Base-by-base conservation (phyloP, 1,140 invertebrate genomes). In the Lysiphlebus fabarum region DNA sequence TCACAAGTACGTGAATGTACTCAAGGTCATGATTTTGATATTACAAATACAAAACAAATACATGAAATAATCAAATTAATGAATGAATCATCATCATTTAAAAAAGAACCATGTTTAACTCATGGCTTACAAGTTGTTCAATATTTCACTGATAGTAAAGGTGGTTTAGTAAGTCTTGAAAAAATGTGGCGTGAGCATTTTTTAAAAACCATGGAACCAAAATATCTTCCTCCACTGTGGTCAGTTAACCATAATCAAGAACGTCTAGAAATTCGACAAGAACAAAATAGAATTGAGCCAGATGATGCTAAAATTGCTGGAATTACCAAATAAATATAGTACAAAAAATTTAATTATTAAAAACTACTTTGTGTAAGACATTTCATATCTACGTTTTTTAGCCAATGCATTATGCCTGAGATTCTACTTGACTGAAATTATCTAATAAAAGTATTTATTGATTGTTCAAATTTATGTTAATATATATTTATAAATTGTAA, bases 121-220 rank as follows among this genome's bases (percentile, higher is more conserved):
- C 76, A 77, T 53, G 74, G 77, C 9, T 62, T 71, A 6, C 74
- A 73, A 65, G 75, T 79, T 64, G 88, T 90, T 1, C 73, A 86
- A 45, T 77, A 85, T 59, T 88, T 84, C 71, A 68, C 79, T 61
- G 69, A 70, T 8, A 70, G 75, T 10, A 79, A 82, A 12, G 82
- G 81, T 4, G 86, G 88, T n/a, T 74, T 93, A 2, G 73, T 88
- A 1, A 77, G 82, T 47, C 79, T 93, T 45, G 90, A 93, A 69
- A 82, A 82, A 61, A 66, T 86, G 55, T 93, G 91, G 90, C 77
- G 91, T 8, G 79, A 90, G 69, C 88, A 92, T 73, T 93, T 93
- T 71, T 65, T 93, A 7, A 68, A 78, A 0, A 83, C 81, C 2
- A 92, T 93, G 90, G 73, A 86, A 37, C 91, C 91, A 0, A 72